These are phyloP conservation scores for Eupsilia transversa DNA, from an alignment of 2,888 invertebrate species.

Conservation along the genomic window DNA sequence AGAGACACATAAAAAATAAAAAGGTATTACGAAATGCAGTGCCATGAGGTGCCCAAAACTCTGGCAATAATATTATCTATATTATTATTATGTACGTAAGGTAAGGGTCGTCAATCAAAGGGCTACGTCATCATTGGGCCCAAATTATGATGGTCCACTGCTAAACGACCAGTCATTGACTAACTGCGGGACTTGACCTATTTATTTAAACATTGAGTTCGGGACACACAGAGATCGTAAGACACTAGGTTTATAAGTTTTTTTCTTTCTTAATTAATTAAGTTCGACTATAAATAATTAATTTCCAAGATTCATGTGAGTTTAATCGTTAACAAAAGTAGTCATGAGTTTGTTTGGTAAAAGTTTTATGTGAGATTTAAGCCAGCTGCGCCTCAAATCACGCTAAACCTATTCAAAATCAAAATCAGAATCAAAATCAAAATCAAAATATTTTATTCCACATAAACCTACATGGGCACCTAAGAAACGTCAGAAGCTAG, in stretches of 20 bases:
- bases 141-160: slow-evolving; percentile 55
- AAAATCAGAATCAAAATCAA: too few species aligned
- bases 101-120: slow-evolving; percentile 52
- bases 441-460: too few species aligned
- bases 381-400: not conserved
- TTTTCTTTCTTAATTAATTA: not conserved
- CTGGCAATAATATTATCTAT: slow-evolving; percentile 11
- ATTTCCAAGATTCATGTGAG: not conserved
- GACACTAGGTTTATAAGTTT: not conserved
- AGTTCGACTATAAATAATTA: not conserved
- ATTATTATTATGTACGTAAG: slow-evolving; percentile 15
- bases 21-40: slow-evolving; percentile 4
- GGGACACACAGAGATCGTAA: slow-evolving; percentile 28
- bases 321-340: not conserved
- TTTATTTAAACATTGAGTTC: slow-evolving; percentile 44
- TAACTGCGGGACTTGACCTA: slow-evolving; percentile 49
- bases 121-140: slow-evolving; percentile 45
- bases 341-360: not conserved
- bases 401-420: too few species aligned
- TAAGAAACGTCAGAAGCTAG: too few species aligned
- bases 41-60: slow-evolving; percentile 6
- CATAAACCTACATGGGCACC: too few species aligned
- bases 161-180: slow-evolving; percentile 61
- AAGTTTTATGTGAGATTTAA: not conserved
- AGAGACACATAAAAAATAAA: not conserved